Evolutionary conservation across 2,797 vertebrate genomes (phyloP).

Genomic region (Coregonus sp.): DNA sequence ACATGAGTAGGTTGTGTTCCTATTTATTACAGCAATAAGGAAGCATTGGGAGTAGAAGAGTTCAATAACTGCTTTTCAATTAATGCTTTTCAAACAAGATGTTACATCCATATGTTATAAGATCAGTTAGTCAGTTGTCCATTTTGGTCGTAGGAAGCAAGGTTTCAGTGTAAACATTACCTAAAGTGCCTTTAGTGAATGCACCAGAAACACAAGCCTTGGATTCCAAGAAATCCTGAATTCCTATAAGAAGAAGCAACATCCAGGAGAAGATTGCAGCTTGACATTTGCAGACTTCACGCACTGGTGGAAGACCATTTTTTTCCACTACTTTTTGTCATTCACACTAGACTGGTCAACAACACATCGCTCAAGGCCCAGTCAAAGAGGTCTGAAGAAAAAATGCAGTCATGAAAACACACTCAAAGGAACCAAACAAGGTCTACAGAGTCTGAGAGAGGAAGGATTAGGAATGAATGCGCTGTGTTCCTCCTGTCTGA

Average conservation of each 20-base stretch:
- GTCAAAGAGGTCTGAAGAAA: background rate
- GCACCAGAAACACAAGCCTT: background rate
- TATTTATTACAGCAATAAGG: background rate
- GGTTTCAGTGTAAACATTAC: background rate
- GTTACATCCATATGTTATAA: background rate
- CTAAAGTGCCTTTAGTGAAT: background rate
- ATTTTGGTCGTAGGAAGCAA: background rate
- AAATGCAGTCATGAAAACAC: background rate
- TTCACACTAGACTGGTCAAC: background rate
- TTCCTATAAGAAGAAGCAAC: background rate
- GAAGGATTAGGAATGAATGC: background rate
- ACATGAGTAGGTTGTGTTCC: background rate
- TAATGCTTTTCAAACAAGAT: background rate
- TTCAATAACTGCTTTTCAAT: background rate
- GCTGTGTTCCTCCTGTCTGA: background rate
- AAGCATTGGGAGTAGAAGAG: background rate
- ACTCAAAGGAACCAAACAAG: background rate
- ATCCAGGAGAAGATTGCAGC: background rate
- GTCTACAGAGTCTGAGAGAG: background rate
- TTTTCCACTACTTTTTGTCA: background rate
- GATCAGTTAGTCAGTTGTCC: background rate
- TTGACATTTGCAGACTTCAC: background rate
- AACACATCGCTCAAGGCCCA: background rate
- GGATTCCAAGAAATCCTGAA: background rate
- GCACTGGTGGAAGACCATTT: background rate